These are phyloP conservation scores for Polyommatus icarus DNA, from an alignment of 2,888 invertebrate species.

Conservation along the genomic window DNA sequence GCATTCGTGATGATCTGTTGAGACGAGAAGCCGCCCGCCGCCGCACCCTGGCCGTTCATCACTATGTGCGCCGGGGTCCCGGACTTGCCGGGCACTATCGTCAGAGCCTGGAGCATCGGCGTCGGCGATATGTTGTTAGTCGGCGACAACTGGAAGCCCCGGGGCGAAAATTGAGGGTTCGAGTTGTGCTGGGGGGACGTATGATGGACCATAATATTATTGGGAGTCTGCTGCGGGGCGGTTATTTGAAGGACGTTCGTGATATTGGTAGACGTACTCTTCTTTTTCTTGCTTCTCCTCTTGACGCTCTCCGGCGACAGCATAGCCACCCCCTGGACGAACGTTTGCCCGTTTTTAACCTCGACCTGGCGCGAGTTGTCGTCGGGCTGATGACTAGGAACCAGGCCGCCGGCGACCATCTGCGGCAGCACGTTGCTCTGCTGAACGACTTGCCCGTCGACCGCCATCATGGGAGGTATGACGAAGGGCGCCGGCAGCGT, in stretches of 20 bases:
- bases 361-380: conserved; percentile 78
- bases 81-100: conserved; percentile 88
- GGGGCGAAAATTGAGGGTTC: conserved; percentile 83
- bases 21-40: conserved; percentile 81
- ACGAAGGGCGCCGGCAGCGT: conserved; percentile 89
- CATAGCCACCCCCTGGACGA: conserved; percentile 71
- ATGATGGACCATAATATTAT: conserved; percentile 81
- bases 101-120: conserved; percentile 87
- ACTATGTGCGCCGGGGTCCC: conserved; percentile 87
- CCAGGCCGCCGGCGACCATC: conserved; percentile 83
- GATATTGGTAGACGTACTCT: conserved; percentile 84
- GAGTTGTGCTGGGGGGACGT: conserved; percentile 72
- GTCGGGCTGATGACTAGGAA: conserved; percentile 76
- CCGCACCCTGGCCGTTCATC: conserved; percentile 86
- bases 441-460: conserved; percentile 85
- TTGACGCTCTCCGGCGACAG: conserved; percentile 86
- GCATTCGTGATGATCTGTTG: conserved; percentile 85
- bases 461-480: conserved; percentile 87
- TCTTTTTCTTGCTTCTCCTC: conserved; percentile 86
- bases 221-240: conserved; percentile 83
- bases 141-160: conserved; percentile 87
- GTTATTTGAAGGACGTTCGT: conserved; percentile 86
- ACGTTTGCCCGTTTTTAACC: conserved; percentile 70
- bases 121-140: conserved; percentile 83
- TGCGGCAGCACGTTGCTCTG: conserved; percentile 86